Evolutionary conservation across 2,113 vertebrate species (phyloP), one percentile per base, ranked within the genome.

Genomic region (Sinocyclocheilus anshuiensis): DNA sequence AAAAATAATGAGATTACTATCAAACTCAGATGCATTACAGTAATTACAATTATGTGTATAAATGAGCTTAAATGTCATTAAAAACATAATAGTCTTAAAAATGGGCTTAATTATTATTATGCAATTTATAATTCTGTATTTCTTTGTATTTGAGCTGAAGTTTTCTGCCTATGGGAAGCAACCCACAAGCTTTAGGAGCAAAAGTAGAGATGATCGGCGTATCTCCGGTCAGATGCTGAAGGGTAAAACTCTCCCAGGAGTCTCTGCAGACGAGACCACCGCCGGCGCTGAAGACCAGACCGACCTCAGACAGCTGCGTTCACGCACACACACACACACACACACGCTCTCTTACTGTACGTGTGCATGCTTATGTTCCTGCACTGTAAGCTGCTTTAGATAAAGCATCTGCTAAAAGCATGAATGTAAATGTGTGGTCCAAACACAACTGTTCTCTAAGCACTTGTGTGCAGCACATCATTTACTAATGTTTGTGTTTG

Each of bases 201-300:
- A 33, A 33, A 33, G 29, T 33, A 57, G 57, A 59, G 57, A 59
- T 59, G 57, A 59, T 59, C 7, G 1, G 57, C 20, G 57, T 59
- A 20, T 59, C 57, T 59, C 61, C 24, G 61, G 61, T 65, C 61
- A 65, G 61, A 1, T 65, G 39, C 39, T 42, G 42, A 76, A 76
- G 74, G 42, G n/a, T 48, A 76, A 50, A 76, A 76, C 74, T 76
- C 22, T 76, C 42, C 42, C 74, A 76, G 74, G 74, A 22, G 45
- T 50, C 74, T 48, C 20, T 48, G 72, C 39, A 75, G 22, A 75
- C 22, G 15, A 24, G 42, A 76, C 74, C 42, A 76, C 74, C 74
- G 42, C 74, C 45, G 74, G 45, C 45, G 74, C 74, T 24, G 48
- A 48, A 4, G 13, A n/a, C 42, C 42, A 24, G 42, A 24, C 22